Evolutionary conservation across 2,888 invertebrate genomes (phyloP), one percentile per base, ranked within the genome.

Genomic region (Chrysolina oricalcia): DNA sequence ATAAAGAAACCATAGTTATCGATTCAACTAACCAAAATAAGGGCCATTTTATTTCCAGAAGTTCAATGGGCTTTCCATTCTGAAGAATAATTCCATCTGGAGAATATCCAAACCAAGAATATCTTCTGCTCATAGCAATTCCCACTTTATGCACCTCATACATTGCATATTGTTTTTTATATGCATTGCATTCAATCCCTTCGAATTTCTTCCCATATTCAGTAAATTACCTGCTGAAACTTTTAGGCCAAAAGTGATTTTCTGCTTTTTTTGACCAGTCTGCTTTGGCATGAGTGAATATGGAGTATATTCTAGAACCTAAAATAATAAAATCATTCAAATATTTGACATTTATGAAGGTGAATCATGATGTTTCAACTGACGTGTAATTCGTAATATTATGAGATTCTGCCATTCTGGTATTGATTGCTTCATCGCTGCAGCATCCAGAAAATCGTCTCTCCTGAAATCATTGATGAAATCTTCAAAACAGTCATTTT

Each of bases 71-170:
- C 63, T 71, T 64, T 50, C 65, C 75, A 50, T 75, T 68, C 53
- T 72, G 63, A 50, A 77, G 59, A 15, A 77, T 66, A 17, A 75
- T 46, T 19, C 62, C 73, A 73, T 77, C 75, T 35, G 77, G 70
- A 35, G 75, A 75, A 67, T 69, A 77, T 46, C 23, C 75, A 43
- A 77, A 64, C 75, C 77, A 77, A 40, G 75, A 66, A 59, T 77
- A 75, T 46, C 17, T 35, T 50, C 70, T 21, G 40, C 63, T 65
- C 15, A 77, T 70, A 50, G 73, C 56, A 40, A 77, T 19, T 13
- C 77, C 77, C n/a, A 50, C 66, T 41, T 67, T 66, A 15, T 65
- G 64, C 19, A 43, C 48, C n/a, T 64, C 35, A 48, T 21, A 46
- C n/a, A 56, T 27, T 53, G 59, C 17, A 43, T 46, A 40, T 41